A percentile compares a stretch with the other conserved stretches of the same genome.
These are phyloP conservation scores for Caenorhabditis sp. DNA, from an alignment of 2,888 invertebrate genomes.

Conservation along the genomic window DNA sequence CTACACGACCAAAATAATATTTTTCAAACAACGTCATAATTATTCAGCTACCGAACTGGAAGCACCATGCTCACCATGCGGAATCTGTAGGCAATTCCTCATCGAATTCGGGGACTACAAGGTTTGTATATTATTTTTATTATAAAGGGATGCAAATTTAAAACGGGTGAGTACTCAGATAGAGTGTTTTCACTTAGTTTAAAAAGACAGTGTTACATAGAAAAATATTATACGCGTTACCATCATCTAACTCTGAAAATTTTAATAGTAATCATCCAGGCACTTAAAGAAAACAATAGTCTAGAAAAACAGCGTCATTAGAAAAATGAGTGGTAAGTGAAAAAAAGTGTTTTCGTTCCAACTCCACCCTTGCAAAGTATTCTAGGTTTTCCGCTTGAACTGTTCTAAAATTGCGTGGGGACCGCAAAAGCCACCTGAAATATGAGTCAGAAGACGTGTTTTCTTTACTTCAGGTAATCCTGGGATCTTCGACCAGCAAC, in stretches of 20 bases:
- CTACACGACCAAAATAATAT: too few relatives aligned
- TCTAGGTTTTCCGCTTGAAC: conserved; percentile 40
- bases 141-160: too few relatives aligned
- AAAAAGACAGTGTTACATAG: too few relatives aligned
- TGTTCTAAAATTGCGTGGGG: conserved; percentile 12
- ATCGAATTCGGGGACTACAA: conserved; percentile 80
- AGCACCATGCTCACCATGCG: conserved; percentile 79
- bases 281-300: background rate
- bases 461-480: conserved; percentile 68
- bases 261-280: conserved; percentile 4
- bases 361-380: conserved; percentile 15
- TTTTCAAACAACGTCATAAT: background rate
- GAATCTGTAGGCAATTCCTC: conserved; percentile 80
- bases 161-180: too few relatives aligned
- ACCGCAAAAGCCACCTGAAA: background rate
- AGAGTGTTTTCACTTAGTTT: too few relatives aligned
- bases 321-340: too few relatives aligned
- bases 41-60: conserved; percentile 68
- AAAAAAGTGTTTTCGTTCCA: conserved; percentile 20
- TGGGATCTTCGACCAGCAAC: conserved; percentile 69
- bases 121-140: too few relatives aligned
- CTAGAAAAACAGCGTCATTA: conserved; percentile 15
- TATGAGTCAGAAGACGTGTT: background rate
- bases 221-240: too few relatives aligned
- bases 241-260: conserved; percentile 1